Evolutionary conservation across 37 sponge, comb jelly and placozoan species (phyloP).

Genomic region (Halisarca cf. caerulea): DNA sequence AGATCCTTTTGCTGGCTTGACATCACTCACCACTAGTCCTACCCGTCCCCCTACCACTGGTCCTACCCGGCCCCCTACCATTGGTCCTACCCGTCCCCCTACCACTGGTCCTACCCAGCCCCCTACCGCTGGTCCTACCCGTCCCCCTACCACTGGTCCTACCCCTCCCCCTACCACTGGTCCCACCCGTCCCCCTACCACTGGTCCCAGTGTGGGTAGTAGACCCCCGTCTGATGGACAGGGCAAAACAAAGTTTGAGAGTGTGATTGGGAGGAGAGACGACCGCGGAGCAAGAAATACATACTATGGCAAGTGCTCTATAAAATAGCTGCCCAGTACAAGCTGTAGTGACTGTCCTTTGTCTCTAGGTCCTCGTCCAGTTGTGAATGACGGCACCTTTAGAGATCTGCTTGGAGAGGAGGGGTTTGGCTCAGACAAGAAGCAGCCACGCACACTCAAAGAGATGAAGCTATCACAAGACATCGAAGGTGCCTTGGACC

Average conservation of each 20-base stretch:
- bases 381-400: conserved; percentile 49
- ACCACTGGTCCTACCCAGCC: background rate
- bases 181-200: too few relatives aligned
- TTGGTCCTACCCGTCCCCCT: background rate
- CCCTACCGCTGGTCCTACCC: background rate
- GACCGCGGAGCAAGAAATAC: conserved; percentile 38
- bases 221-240: too few relatives aligned
- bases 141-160: background rate
- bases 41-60: too few relatives aligned
- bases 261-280: conserved; percentile 51
- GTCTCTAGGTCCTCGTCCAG: conserved; percentile 27
- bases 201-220: too few relatives aligned
- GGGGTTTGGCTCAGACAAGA: conserved; percentile 31
- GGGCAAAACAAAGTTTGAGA: background rate
- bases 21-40: too few relatives aligned
- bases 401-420: conserved; percentile 66
- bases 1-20: too few relatives aligned
- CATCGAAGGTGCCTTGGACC: conserved; percentile 63
- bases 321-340: background rate
- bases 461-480: conserved; percentile 61
- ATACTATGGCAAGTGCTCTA: background rate
- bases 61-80: too few relatives aligned
- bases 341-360: background rate
- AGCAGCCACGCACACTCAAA: conserved; percentile 59
- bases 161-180: too few relatives aligned